These are phyloP conservation scores for human (Homo sapiens) DNA, from an alignment of 2,113 vertebrate genomes.

Conservation along the genomic window GRCh38 chr4:90768501-90769000, in stretches of 20 bases:
- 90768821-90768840: neutral
- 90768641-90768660: neutral
- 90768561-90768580: neutral
- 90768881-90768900: neutral
- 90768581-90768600: neutral
- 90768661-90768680: neutral
- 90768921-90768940: neutral
- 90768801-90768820: neutral
- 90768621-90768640: neutral
- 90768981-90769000: neutral
- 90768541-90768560: neutral
- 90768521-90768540: too few relatives aligned
- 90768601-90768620: neutral
- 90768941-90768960: neutral
- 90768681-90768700: neutral
- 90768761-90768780: neutral
- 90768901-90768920: neutral
- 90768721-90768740: neutral
- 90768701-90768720: neutral
- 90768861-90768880: neutral
- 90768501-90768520: neutral
- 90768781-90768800: neutral
- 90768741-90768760: neutral
- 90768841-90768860: neutral
- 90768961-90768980: neutral